Base-by-base conservation (phyloP, 2,888 invertebrate genomes). In the Ectobius pallidus region DNA sequence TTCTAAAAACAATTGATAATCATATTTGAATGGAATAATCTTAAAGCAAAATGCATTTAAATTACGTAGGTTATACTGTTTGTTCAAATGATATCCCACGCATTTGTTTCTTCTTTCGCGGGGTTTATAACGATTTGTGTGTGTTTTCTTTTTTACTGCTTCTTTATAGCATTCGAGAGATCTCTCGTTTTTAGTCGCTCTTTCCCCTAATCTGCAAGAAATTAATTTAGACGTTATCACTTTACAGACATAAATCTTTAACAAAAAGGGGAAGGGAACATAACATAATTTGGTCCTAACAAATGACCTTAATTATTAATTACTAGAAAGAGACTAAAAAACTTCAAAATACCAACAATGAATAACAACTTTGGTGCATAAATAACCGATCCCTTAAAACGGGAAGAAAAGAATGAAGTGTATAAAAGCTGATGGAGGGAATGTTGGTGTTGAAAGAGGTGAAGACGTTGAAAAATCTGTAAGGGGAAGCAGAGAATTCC, bases 401-500 rank as follows among this genome's bases (percentile, higher is more conserved):
- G 65, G 25, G 39, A n/a, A 30, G 20, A 39, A 39, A 62, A 62
- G 22, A 61, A 39, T 39, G 20, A 39, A 58, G 32, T 58, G 30
- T 58, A n/a, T 58, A 58, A 4, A 58, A 58, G 32, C 22, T 58
- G 32, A 58, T 30, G 32, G 34, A 34, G 18, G n/a, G 58, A 58
- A 62, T 39, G 55, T 7, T 22, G 16, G 71, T 71, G 52, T 44
- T 58, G 74, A 71, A 71, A 67, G 72, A 74, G 61, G 74, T 68
- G 70, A 70, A 49, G 74, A 73, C 74, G 70, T 67, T 74, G 74
- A 74, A 74, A 72, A 70, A 73, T 73, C 67, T 69, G 69, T 74
- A 22, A 32, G 39, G 42, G 67, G 44, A 67, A n/a, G n/a, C n/a
- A 55, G 20, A 22, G 58, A 32, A 65, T 65, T 65, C 46, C 65